These are phyloP conservation scores for Pogonophryne albipinna DNA, from an alignment of 2,797 vertebrate species.

Conservation along the genomic window DNA sequence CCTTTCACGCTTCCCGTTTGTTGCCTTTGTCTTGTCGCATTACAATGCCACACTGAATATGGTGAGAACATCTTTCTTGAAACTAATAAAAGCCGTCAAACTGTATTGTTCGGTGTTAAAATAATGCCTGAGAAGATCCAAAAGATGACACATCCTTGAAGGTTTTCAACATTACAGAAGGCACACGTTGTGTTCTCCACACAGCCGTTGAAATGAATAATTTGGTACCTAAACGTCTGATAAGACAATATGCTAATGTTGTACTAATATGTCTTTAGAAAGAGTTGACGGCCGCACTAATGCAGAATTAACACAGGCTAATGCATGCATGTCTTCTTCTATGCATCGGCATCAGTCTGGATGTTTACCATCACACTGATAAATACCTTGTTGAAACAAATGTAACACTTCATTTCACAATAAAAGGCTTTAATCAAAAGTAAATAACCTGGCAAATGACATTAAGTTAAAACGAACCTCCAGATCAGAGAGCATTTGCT, in stretches of 20 bases:
- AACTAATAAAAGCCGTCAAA: constrained; percentile 64
- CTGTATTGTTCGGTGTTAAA: constrained; percentile 49
- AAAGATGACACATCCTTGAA: constrained; percentile 51
- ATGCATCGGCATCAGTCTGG: constrained; percentile 34
- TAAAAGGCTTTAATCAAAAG: constrained; percentile 67
- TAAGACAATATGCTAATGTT: constrained; percentile 50
- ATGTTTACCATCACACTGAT: constrained; percentile 42
- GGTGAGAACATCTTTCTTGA: constrained; percentile 67
- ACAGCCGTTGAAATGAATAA: constrained; percentile 55
- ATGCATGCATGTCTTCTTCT: constrained; percentile 13
- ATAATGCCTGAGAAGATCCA: constrained; percentile 36
- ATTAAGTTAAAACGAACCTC: constrained; percentile 69
- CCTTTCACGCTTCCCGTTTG: constrained; percentile 52
- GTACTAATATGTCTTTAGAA: constrained; percentile 33
- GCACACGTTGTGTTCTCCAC: constrained; percentile 26
- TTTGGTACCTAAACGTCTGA: constrained; percentile 53
- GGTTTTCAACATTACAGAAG: constrained; percentile 23
- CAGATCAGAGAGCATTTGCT: constrained; percentile 82
- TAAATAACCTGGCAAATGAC: constrained; percentile 81
- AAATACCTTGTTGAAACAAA: constrained; percentile 47
- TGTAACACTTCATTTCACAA: constrained; percentile 62
- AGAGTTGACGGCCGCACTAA: constrained; percentile 42
- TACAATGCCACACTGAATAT: constrained; percentile 60
- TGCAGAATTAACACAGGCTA: constrained; percentile 26
- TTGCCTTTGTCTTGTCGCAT: constrained; percentile 54